Evolutionary conservation across 1,140 invertebrate species (phyloP).

Genomic region (Andrena cerasifolii): DNA sequence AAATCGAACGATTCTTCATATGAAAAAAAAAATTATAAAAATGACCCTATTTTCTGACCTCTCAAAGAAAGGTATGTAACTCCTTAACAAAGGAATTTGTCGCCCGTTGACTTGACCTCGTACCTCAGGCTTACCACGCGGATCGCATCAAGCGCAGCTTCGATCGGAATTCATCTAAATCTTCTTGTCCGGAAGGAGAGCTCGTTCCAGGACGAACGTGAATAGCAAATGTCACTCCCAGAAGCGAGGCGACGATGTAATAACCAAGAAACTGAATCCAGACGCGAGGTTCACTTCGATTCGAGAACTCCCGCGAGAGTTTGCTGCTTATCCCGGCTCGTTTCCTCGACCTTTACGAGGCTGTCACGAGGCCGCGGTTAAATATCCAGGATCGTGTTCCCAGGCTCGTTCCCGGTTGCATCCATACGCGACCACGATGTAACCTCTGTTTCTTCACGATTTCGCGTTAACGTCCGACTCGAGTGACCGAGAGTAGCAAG

Average conservation of each 20-base stretch:
- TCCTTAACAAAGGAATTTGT: too few species aligned
- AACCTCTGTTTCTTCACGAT: constrained; percentile 7
- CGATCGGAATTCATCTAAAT: constrained; percentile 37
- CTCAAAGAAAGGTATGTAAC: too few species aligned
- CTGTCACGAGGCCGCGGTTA: constrained; percentile 44
- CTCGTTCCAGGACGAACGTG: constrained; percentile 7
- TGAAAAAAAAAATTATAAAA: too few species aligned
- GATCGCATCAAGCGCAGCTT: constrained; percentile 5
- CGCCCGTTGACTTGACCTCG: too few species aligned
- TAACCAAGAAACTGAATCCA: constrained; percentile 57
- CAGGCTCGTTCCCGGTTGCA: neutral
- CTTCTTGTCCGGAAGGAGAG: constrained; percentile 2
- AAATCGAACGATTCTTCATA: too few species aligned
- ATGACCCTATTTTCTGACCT: too few species aligned
- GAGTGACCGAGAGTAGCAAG: neutral
- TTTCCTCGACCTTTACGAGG: constrained; percentile 56
- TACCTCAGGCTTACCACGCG: too few species aligned
- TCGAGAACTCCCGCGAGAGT: constrained; percentile 41
- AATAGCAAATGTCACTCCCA: constrained; percentile 52
- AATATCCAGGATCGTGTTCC: constrained; percentile 32
- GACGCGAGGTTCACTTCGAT: constrained; percentile 50
- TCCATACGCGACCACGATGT: constrained; percentile 1
- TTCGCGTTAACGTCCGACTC: constrained; percentile 1
- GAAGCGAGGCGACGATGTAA: constrained; percentile 42
- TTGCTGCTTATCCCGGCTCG: constrained; percentile 49